phyloP scores from a whole-genome alignment of 2,797 vertebrate genomes.

The Petrocephalus sullivani region DNA sequence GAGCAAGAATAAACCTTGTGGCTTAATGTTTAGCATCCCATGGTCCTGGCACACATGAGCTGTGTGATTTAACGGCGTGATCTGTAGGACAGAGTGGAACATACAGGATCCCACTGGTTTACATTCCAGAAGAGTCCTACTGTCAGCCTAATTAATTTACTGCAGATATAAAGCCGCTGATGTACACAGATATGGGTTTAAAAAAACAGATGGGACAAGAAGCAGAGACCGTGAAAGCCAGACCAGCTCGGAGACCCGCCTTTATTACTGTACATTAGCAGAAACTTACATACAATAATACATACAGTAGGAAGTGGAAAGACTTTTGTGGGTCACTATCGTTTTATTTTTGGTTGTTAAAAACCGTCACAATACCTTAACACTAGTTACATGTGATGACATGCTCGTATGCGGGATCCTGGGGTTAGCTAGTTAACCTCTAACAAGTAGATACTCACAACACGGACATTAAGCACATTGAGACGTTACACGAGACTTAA shows the following conservation, averaged over 20 bases:
- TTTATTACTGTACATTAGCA: slow-evolving; percentile 80
- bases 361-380: slow-evolving; percentile 55
- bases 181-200: not conserved
- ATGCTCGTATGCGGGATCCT: slow-evolving; percentile 59
- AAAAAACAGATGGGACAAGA: not conserved
- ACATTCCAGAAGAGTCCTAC: not conserved
- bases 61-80: not conserved
- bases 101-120: not conserved
- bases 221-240: not conserved
- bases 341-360: slow-evolving; percentile 44
- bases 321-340: slow-evolving; percentile 40
- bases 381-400: slow-evolving; percentile 53
- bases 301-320: slow-evolving; percentile 38
- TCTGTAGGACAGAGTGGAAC: not conserved
- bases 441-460: slow-evolving; percentile 41
- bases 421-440: slow-evolving; percentile 34
- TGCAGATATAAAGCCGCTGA: not conserved
- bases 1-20: not conserved
- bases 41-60: not conserved
- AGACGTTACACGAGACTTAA: slow-evolving; percentile 37
- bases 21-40: not conserved
- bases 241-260: slow-evolving; percentile 46
- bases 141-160: not conserved
- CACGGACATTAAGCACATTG: slow-evolving; percentile 49
- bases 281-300: slow-evolving; percentile 55